Base-by-base conservation (phyloP, 2,888 invertebrate genomes). In the Mythimna albipuncta region DNA sequence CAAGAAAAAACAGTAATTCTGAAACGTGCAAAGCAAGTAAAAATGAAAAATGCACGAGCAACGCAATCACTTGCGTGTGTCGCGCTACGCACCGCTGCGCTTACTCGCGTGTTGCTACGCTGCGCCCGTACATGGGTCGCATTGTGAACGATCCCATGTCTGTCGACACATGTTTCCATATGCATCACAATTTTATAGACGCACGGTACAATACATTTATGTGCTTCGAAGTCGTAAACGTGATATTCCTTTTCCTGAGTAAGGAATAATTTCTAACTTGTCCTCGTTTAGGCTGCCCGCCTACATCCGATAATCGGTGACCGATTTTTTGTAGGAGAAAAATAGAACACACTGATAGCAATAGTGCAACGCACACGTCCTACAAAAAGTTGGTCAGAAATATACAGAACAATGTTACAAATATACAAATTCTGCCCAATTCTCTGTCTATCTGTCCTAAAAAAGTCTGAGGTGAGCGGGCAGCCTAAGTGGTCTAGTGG, bases 201-300 rank as follows among this genome's bases (percentile, higher is more conserved):
- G 10, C 35, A 35, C 16, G 5, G 52, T 52, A 52, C 13, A 57
- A 50, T 16, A 55, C 52, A 68, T 64, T 67, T 52, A 81, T 68
- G 55, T 61, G 44, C 26, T 66, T 63, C 26, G 16, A 13, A 50
- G 26, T 81, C 76, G 64, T 77, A 68, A 77, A 75, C 13, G 26
- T 75, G 16, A 47, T 61, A 68, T 65, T 44, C 11, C 13, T 64
- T 67, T 75, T 55, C 16, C 59, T 50, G 55, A 19, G 44, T 50
- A 55, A 13, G 9, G 32, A 47, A 47, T 26, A 0, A 52, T 69
- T 61, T 50, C 1, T 21, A 32, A 35, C 9, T 32, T 44, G 6
- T 16, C 11, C 16, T 32, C 32, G 19, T 32, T 69, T 26, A 26
- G 26, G 26, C 26, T 26, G 26, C 26, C 26, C 26, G 26, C 26